A percentile compares a stretch with the other conserved stretches of the same genome.
These are phyloP conservation scores for Petrolisthes manimaculis DNA, from an alignment of 2,888 invertebrate species.

Conservation along the genomic window DNA sequence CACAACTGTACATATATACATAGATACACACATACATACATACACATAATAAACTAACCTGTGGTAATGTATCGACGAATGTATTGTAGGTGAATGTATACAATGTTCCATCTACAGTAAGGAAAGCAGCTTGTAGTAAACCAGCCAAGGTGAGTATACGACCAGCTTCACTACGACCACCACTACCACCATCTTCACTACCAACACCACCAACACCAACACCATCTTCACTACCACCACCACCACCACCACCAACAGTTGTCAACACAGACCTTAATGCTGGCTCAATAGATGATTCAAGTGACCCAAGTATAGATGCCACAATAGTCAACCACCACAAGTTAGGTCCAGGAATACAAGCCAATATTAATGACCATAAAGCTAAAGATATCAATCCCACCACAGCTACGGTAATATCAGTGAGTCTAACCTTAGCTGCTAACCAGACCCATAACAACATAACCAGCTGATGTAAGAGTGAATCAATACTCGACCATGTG, in stretches of 20 bases:
- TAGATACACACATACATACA: neutral
- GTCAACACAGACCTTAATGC: slow-evolving; percentile 59
- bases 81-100: slow-evolving; percentile 55
- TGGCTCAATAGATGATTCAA: slow-evolving; percentile 59
- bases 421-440: slow-evolving; percentile 25
- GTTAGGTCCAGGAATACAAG: slow-evolving; percentile 31
- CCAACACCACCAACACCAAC: too few relatives aligned
- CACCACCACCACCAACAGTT: slow-evolving; percentile 30
- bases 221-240: too few relatives aligned
- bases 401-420: slow-evolving; percentile 47
- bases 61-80: slow-evolving; percentile 47
- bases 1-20: too few relatives aligned
- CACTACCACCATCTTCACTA: too few relatives aligned
- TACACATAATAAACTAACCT: slow-evolving; percentile 16
- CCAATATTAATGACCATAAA: slow-evolving; percentile 51
- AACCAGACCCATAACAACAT: slow-evolving; percentile 50
- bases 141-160: slow-evolving; percentile 45
- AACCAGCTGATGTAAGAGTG: slow-evolving; percentile 43
- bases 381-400: slow-evolving; percentile 47
- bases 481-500: slow-evolving; percentile 52
- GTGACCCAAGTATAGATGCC: slow-evolving; percentile 51
- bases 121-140: slow-evolving; percentile 50
- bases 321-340: slow-evolving; percentile 55
- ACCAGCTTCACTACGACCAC: slow-evolving; percentile 44
- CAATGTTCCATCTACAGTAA: slow-evolving; percentile 38